Conservation (phyloP, 2,888 invertebrate genomes). For the Melolontha melolontha region DNA sequence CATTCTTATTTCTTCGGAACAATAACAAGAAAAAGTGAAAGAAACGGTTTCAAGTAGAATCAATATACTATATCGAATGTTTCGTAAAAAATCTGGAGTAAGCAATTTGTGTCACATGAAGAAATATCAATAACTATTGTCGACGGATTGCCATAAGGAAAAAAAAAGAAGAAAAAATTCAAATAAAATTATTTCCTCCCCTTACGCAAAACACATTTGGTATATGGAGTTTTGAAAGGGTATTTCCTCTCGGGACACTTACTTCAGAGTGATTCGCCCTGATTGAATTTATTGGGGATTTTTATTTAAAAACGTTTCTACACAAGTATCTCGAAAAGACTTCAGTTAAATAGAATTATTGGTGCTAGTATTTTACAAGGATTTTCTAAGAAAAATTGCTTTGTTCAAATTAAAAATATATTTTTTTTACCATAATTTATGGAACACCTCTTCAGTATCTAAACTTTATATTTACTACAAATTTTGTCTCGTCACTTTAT, state of each 20-base stretch:
- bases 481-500: no score
- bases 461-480: no score
- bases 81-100: slow-evolving; percentile 9
- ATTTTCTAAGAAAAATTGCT: no score
- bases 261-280: slow-evolving; percentile 32
- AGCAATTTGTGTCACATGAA: slow-evolving; percentile 31
- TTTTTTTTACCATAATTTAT: no score
- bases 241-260: slow-evolving; percentile 34
- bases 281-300: slow-evolving; percentile 41
- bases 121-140: slow-evolving; percentile 38
- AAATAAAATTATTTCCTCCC: slow-evolving; percentile 36
- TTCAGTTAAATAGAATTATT: background rate
- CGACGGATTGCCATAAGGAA: slow-evolving; percentile 33
- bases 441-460: no score
- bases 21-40: no score
- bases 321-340: background rate
- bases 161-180: slow-evolving; percentile 26
- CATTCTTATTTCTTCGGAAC: no score
- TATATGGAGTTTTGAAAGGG: slow-evolving; percentile 38
- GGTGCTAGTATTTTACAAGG: no score
- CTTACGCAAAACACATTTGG: slow-evolving; percentile 29
- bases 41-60: background rate
- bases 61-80: slow-evolving; percentile 24
- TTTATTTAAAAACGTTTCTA: slow-evolving; percentile 29
- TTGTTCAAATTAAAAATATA: no score